phyloP scores from a whole-genome alignment of 2,113 vertebrate species.

The Apistogramma diplotaenia region DNA sequence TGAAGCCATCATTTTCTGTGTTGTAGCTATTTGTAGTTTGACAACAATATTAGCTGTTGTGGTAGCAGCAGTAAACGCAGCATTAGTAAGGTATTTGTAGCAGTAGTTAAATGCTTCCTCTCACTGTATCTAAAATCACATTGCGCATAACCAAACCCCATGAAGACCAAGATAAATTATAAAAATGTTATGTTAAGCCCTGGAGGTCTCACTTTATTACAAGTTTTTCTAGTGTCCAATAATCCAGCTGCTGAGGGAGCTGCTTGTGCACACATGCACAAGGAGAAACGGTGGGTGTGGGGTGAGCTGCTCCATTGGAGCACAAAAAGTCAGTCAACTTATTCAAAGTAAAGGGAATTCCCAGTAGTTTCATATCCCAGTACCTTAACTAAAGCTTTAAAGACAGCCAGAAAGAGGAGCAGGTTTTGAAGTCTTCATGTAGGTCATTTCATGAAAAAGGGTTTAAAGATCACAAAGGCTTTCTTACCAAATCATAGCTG shows the following conservation, averaged over 20 bases:
- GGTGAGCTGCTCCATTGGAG: conserved; percentile 26
- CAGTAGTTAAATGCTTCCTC: background rate
- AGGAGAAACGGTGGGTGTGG: background rate
- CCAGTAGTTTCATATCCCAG: conserved; percentile 27
- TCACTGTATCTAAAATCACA: background rate
- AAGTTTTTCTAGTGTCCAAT: conserved; percentile 26
- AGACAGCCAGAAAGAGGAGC: conserved; percentile 10
- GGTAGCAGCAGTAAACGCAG: background rate
- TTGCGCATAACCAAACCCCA: conserved; percentile 3
- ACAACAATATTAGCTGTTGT: background rate
- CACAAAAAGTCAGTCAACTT: conserved; percentile 27
- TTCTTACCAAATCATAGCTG: conserved; percentile 11
- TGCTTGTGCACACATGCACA: background rate
- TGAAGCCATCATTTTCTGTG: background rate
- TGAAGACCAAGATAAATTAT: conserved; percentile 9
- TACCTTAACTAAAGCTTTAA: conserved; percentile 44
- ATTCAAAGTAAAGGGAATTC: conserved; percentile 50
- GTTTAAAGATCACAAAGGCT: conserved; percentile 50
- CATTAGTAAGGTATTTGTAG: background rate
- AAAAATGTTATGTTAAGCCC: conserved; percentile 15
- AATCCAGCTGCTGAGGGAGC: conserved; percentile 16
- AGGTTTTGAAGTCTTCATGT: conserved; percentile 26
- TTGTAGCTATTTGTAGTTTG: background rate
- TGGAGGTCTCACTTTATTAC: conserved; percentile 9
- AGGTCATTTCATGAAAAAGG: conserved; percentile 52